phyloP scores from a whole-genome alignment of 2,888 invertebrate species.

The Amaurobius ferox region DNA sequence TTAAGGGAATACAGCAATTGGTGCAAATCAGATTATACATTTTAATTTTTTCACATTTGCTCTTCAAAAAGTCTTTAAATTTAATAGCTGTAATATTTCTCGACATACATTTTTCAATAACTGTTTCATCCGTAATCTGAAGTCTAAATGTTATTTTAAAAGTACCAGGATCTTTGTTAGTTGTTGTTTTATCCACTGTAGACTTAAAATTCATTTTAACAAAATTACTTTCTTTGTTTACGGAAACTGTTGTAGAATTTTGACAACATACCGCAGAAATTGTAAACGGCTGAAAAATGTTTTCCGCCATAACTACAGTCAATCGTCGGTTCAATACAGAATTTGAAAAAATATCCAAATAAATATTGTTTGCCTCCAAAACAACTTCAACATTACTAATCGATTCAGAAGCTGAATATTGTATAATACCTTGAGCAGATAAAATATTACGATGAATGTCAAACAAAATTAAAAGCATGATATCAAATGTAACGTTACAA shows the following conservation, averaged over 20 bases:
- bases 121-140: not conserved
- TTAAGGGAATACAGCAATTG: not conserved
- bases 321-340: not conserved
- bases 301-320: not conserved
- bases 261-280: not conserved
- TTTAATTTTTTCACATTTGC: not conserved
- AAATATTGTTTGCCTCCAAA: not conserved
- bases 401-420: not conserved
- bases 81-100: too few relatives aligned
- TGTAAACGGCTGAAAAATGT: not conserved
- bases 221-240: not conserved
- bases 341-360: not conserved
- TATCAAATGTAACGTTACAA: too few relatives aligned
- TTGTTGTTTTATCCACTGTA: not conserved
- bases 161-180: not conserved
- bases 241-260: not conserved
- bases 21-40: not conserved
- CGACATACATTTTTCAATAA: not conserved
- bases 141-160: not conserved
- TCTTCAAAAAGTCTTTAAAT: not conserved
- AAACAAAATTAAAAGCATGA: not conserved
- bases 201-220: not conserved
- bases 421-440: not conserved
- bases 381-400: not conserved
- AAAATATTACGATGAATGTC: conserved; percentile 27